These are phyloP conservation scores for Cydia splendana DNA, from an alignment of 1,140 invertebrate species.

Conservation along the genomic window DNA sequence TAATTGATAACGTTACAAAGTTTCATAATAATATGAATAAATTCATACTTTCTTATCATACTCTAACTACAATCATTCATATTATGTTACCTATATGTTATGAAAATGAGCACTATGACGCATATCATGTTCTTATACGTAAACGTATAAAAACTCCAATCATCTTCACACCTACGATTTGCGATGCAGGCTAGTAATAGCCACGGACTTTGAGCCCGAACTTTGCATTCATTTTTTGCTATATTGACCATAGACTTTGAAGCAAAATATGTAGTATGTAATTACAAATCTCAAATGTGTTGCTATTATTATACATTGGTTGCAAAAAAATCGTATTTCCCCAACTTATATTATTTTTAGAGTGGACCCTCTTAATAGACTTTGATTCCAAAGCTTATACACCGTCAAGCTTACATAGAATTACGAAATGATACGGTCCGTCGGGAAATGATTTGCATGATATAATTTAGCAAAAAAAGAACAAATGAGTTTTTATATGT, in stretches of 20 bases:
- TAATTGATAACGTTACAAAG: too few relatives aligned
- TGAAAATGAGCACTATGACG: neutral
- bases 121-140: neutral
- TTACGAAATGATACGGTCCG: too few relatives aligned
- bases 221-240: neutral
- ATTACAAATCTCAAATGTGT: neutral
- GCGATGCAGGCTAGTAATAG: neutral
- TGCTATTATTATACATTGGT: too few relatives aligned
- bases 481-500: too few relatives aligned
- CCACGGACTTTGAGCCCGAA: neutral
- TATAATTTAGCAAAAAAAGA: too few relatives aligned
- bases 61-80: neutral
- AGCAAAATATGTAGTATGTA: neutral
- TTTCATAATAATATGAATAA: neutral
- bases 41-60: neutral
- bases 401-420: too few relatives aligned
- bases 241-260: neutral
- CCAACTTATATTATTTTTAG: neutral
- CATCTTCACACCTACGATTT: neutral
- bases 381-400: neutral
- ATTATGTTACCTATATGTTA: neutral
- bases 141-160: neutral
- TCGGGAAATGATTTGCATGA: too few relatives aligned
- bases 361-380: neutral
- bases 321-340: slow-evolving; percentile 5